Conservation (phyloP, 1,140 invertebrate genomes). For the Coptotermes formosanus region DNA sequence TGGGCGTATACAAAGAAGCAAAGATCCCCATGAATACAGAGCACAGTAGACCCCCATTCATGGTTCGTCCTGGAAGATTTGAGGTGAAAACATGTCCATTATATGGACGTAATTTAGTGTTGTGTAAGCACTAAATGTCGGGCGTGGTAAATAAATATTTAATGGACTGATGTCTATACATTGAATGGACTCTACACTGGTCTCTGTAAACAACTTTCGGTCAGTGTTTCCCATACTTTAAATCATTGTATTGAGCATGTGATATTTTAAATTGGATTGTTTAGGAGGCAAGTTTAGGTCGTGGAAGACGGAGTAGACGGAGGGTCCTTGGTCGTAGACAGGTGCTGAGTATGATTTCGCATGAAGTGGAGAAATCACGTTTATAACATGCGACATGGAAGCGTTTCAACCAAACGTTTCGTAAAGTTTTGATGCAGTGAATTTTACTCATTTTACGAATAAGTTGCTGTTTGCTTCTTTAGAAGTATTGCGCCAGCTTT, state of each 20-base stretch:
- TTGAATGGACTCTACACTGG: neutral
- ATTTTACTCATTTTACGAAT: too few species aligned
- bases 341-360: too few species aligned
- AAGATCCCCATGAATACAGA: conserved; percentile 1
- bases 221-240: neutral
- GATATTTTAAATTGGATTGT: neutral
- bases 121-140: conserved; percentile 26
- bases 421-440: too few species aligned
- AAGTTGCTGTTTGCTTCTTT: too few species aligned
- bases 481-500: too few species aligned
- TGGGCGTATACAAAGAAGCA: neutral
- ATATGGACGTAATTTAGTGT: conserved; percentile 28
- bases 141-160: conserved; percentile 26
- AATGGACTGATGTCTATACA: conserved; percentile 21
- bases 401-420: too few species aligned
- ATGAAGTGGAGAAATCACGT: too few species aligned
- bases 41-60: neutral
- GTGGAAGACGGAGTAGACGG: too few species aligned
- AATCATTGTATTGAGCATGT: neutral
- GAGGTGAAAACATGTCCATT: conserved; percentile 27
- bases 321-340: too few species aligned
- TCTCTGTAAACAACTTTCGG: neutral
- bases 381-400: too few species aligned
- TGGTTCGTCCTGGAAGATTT: conserved; percentile 5
- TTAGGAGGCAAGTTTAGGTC: neutral